Base-by-base conservation (phyloP, 2,888 invertebrate species). In the Parnassius mnemosyne region DNA sequence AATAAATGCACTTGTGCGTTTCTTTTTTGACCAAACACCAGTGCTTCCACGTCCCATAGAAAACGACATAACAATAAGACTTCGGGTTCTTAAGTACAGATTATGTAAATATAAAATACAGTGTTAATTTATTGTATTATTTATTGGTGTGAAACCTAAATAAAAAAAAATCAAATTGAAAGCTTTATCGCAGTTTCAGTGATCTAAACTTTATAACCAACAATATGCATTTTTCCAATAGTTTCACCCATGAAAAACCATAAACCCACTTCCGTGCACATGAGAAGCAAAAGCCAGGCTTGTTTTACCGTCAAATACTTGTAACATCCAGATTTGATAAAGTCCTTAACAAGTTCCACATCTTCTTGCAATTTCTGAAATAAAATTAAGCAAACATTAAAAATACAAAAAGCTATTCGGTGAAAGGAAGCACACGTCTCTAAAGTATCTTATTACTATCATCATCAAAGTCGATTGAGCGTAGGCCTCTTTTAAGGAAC, bases 211-310 rank as follows among this genome's bases (percentile, higher is more conserved):
- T 80, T 73, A 63, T 89, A 89, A 12, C 88, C 89, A 54, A 89
- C 83, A 53, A 89, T 64, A 67, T 84, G 85, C 71, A 80, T 74
- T 69, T 89, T 89, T 3, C 88, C 89, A 56, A 89, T 79, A 34
- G 86, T 86, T 72, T 89, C 89, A 2, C 89, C 89, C 10, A 88
- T 64, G 66, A 73, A 89, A 66, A 88, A 89, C 89, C 89, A 89
- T 47, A 89, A 63, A 2, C 69, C 73, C 1, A 89, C 66, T 71
- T 89, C 89, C 3, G 74, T 64, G n/a, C 72, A 67, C 3, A 89
- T 82, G 10, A 89, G 74, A 41, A 84, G 66, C 1, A 87, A 69
- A 50, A 88, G 74, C 84, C 82, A 87, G 3, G 84, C 85, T 68
- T 89, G 84, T 64, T 68, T 82, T 25, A 89, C 85, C 0, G 87